A percentile compares a stretch with the other conserved stretches of the same genome.
phyloP scores from a whole-genome alignment of 1,140 invertebrate species.

The Penaeus indicus region DNA sequence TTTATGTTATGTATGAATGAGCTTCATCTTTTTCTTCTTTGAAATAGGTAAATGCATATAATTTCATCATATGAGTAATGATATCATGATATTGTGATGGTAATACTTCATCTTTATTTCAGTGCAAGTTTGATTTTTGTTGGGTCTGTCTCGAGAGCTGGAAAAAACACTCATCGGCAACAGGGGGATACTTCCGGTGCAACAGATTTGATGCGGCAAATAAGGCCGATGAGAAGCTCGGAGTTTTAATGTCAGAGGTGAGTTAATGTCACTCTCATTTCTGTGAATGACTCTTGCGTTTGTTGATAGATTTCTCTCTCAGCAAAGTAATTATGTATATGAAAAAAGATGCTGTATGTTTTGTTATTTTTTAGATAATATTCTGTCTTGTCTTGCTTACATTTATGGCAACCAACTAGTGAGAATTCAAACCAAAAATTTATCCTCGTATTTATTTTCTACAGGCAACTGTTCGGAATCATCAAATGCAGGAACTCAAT shows the following conservation, averaged over 20 bases:
- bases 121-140: conserved; percentile 89
- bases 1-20: neutral
- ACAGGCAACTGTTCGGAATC: conserved; percentile 75
- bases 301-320: neutral
- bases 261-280: conserved; percentile 40
- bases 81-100: conserved; percentile 20
- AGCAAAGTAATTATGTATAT: too few relatives aligned
- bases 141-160: conserved; percentile 85
- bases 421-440: too few relatives aligned
- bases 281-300: neutral
- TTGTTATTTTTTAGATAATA: neutral
- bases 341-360: too few relatives aligned
- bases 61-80: neutral
- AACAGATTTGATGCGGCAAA: conserved; percentile 79
- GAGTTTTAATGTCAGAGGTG: conserved; percentile 75
- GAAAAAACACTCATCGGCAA: conserved; percentile 81
- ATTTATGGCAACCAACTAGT: too few relatives aligned
- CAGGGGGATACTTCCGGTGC: conserved; percentile 82
- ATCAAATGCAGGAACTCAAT: conserved; percentile 76
- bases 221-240: conserved; percentile 78
- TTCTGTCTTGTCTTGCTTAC: neutral
- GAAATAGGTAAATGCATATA: neutral
- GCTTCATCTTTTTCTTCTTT: neutral
- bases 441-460: conserved; percentile 43
- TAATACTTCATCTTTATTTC: conserved; percentile 67